These are phyloP conservation scores for Myocastor coypus DNA, from an alignment of 2,113 vertebrate species.

Conservation along the genomic window DNA sequence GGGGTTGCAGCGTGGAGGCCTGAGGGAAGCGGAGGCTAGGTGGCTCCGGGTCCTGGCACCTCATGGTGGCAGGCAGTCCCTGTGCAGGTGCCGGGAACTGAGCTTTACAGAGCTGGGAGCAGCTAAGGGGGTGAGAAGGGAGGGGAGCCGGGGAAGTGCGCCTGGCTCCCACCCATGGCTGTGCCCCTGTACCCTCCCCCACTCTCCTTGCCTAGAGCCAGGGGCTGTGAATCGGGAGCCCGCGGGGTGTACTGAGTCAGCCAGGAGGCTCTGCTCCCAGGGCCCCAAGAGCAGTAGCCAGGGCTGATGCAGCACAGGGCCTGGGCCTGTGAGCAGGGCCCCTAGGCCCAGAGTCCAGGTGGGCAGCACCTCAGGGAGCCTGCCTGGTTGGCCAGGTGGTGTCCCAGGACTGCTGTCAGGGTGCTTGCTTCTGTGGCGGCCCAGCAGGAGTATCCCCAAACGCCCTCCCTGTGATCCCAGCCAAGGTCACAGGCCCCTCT, in stretches of 20 bases:
- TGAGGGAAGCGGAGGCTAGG: neutral
- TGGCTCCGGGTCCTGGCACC: neutral
- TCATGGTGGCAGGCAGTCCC: neutral
- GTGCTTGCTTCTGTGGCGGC: neutral
- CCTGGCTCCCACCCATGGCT: neutral
- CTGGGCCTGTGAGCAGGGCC: neutral
- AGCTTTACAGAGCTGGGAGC: no score
- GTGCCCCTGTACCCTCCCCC: neutral
- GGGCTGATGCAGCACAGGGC: neutral
- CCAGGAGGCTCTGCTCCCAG: neutral
- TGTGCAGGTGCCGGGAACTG: neutral
- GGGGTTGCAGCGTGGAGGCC: neutral
- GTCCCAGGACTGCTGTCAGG: neutral
- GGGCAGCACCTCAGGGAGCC: neutral
- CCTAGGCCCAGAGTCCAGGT: neutral
- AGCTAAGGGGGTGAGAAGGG: neutral
- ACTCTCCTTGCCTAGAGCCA: neutral
- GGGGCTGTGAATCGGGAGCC: neutral
- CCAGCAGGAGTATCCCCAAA: neutral
- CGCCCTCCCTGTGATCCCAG: neutral
- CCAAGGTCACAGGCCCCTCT: neutral
- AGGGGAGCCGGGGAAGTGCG: neutral
- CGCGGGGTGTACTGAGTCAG: neutral
- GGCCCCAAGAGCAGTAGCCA: neutral
- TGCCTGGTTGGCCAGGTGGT: neutral